Conservation (phyloP, 2,797 vertebrate species). For the Luscinia megarhynchos region DNA sequence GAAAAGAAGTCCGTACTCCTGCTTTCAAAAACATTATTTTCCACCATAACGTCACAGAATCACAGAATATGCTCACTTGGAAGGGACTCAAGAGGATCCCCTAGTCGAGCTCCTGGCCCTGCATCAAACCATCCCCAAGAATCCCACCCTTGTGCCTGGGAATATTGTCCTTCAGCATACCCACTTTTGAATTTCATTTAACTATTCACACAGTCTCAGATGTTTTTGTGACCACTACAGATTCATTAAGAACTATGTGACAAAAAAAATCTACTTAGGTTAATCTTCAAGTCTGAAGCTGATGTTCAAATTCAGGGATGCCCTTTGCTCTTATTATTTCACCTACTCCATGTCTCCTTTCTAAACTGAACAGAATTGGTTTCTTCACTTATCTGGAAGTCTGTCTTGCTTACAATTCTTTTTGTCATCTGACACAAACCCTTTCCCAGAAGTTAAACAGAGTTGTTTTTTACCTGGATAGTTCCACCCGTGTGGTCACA, state of each 20-base stretch:
- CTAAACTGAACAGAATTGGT: neutral
- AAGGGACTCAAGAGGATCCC: neutral
- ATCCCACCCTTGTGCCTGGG: neutral
- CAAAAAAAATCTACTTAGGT: neutral
- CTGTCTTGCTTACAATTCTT: neutral
- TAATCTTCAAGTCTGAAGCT: neutral
- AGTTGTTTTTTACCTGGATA: neutral
- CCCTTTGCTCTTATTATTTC: neutral
- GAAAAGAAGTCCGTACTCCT: neutral
- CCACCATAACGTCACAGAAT: neutral
- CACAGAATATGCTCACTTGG: neutral
- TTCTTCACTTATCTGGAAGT: neutral
- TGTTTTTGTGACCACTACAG: neutral
- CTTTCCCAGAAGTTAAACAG: neutral
- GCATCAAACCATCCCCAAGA: neutral
- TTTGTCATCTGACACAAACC: neutral
- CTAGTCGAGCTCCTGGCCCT: neutral
- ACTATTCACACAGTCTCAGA: neutral
- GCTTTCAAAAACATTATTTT: neutral
- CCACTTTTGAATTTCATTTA: neutral
- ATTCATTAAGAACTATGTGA: neutral
- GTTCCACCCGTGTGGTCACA: neutral
- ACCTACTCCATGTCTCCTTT: neutral
- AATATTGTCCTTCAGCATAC: fast-evolving
- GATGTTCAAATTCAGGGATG: neutral